Evolutionary conservation across 2,888 invertebrate species (phyloP).

Genomic region (Patella pellucida): DNA sequence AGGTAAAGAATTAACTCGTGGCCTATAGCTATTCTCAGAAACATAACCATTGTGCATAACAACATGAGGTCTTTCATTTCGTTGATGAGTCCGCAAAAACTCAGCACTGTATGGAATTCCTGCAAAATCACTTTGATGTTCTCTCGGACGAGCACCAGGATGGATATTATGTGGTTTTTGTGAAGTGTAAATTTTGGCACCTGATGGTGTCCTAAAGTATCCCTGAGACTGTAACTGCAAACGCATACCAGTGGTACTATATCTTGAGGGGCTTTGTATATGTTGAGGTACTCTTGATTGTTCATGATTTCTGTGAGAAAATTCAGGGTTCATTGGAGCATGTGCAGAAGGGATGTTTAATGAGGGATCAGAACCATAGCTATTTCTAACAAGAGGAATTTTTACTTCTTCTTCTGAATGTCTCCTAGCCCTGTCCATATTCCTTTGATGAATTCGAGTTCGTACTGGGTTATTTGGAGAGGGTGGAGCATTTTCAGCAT

Average conservation of each 20-base stretch:
- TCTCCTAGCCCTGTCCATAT: conserved; percentile 22
- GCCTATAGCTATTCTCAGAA: conserved; percentile 13
- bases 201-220: conserved; percentile 30
- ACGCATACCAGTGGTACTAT: conserved; percentile 28
- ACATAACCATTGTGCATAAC: conserved; percentile 10
- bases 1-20: conserved; percentile 4
- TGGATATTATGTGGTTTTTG: conserved; percentile 2
- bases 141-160: neutral
- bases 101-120: neutral
- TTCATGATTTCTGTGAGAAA: conserved; percentile 29
- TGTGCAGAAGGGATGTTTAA: neutral
- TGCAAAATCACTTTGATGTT: neutral
- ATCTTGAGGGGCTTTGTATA: conserved; percentile 21
- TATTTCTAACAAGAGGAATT: conserved; percentile 15
- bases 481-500: conserved; percentile 32
- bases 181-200: conserved; percentile 32
- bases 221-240: conserved; percentile 29
- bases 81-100: neutral
- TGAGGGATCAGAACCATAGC: neutral
- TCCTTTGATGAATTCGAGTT: conserved; percentile 23
- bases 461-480: conserved; percentile 16
- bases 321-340: conserved; percentile 27
- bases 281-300: conserved; percentile 26
- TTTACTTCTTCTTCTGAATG: conserved; percentile 28
- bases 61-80: neutral